Conservation (phyloP, 2,888 invertebrate species). For the Caenorhabditis doughertyi region DNA sequence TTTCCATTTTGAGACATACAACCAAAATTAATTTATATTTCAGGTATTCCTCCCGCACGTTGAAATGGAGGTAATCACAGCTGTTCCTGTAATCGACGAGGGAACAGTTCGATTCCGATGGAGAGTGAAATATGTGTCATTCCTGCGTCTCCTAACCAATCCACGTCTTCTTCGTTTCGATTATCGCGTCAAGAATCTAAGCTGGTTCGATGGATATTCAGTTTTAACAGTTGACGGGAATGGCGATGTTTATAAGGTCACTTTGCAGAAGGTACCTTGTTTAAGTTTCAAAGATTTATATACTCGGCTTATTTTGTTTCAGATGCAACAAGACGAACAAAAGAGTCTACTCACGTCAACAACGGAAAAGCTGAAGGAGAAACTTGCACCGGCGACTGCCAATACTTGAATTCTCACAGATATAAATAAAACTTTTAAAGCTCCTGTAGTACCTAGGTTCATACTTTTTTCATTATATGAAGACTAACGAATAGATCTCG, state of each 20-base stretch:
- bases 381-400: conserved; percentile 37
- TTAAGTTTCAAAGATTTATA: neutral
- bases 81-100: conserved; percentile 78
- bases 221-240: conserved; percentile 80
- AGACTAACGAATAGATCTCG: conserved; percentile 49
- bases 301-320: conserved; percentile 13
- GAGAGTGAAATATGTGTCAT: conserved; percentile 78
- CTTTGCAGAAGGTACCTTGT: conserved; percentile 66
- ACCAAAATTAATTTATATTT: conserved; percentile 7
- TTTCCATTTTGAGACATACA: neutral
- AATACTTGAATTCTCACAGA: conserved; percentile 7
- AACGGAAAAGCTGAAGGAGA: conserved; percentile 61
- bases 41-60: conserved; percentile 74
- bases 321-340: conserved; percentile 59
- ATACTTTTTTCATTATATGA: conserved; percentile 4
- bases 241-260: conserved; percentile 78
- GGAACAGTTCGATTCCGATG: conserved; percentile 81
- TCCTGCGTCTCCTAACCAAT: conserved; percentile 65
- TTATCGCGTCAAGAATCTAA: conserved; percentile 70
- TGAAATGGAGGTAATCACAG: conserved; percentile 73
- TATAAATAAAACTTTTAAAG: conserved; percentile 2
- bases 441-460: conserved; percentile 4
- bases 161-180: conserved; percentile 69
- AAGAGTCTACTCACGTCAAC: conserved; percentile 50
- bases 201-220: conserved; percentile 81